Base-by-base conservation (phyloP, 2,113 vertebrate genomes). In the Syrrhaptes paradoxus region DNA sequence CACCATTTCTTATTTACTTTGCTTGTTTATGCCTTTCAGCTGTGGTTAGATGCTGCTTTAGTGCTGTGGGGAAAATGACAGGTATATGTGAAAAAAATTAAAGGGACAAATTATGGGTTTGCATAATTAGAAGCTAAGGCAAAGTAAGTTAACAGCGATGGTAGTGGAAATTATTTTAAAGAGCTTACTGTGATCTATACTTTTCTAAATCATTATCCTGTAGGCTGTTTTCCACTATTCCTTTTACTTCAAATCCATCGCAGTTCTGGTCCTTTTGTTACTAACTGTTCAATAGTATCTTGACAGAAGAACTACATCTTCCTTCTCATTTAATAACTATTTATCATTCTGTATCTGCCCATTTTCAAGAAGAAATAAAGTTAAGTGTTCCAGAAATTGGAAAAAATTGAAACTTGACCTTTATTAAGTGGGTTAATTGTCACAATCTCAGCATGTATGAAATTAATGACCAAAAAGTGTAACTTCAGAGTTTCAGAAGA, bases 341-440 rank as follows among this genome's bases (percentile, higher is more conserved):
- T 97, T 97, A 98, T 98, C 98, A 98, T 97, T 96, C 95, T 67
- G 97, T 97, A 97, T 96, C 97, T 98, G 96, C 97, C 97, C 95
- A 94, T 97, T 98, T 98, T 97, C 97, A 97, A 97, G 97, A 98
- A 97, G 96, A 96, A 98, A 91, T 97, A 97, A 98, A 98, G 97
- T 98, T 98, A 98, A 98, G 97, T 97, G 97, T 98, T 97, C 97
- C 95, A 97, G 98, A 98, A 98, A 98, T 97, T 97, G 97, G 97
- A 98, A 98, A 98, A 98, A 98, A 98, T 95, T 98, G 98, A 98
- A 98, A 98, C 97, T 95, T 98, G 98, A 98, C 98, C 98, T 98
- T 98, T 98, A 98, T 98, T 98, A 98, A 98, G 97, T 98, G 98
- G 98, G 98, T 98, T 98, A 98, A 98, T 98, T 98, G 98, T 98